Evolutionary conservation across 1,140 invertebrate species (phyloP), one percentile per base, ranked within the genome.

Genomic region (Apis florea): DNA sequence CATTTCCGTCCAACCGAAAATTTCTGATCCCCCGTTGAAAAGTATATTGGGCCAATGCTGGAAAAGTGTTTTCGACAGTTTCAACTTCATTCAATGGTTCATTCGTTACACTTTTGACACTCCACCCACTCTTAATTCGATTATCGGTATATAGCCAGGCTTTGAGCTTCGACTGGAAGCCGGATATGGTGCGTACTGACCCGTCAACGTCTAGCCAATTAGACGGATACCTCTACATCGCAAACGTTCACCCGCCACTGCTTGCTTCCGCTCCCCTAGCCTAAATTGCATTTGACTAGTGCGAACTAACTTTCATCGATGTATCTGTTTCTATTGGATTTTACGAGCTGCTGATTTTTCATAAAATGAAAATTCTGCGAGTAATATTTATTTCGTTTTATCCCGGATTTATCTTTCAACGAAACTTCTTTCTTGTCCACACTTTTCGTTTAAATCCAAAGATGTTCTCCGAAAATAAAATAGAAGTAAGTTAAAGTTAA

Each of bases 111-210:
- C 11, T 56, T 77, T 68, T 9, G 5, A 49, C 49, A 21, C 11
- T 40, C 31, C 19, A 2, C 10, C 9, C 9, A 1, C 59, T 51
- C 40, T 54, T 58, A 58, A 77, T 49, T 59, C 53, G 3, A 53
- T 70, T 26, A 69, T 49, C 76, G 9, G 51, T 19, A 17, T 8
- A 31, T n/a, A 21, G n/a, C 24, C 24, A 10, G 19, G 40, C 75
- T 59, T 68, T 69, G 75, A 78, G 54, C 19, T 26, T 9, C 53
- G 58, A 54, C 53, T 24, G 17, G 1, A 24, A 68, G 51, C 10
- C 40, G 49, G 66, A 78, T 78, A 78, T 78, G 66, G 47, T 31
- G 66, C 54, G 66, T 69, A 69, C 54, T 78, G 66, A 61, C 54
- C 66, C 75, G 47, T 63, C 68, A 59, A 49, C 24, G 40, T 63